Percentiles rank a stretch among this genome's conserved stretches.
These are phyloP conservation scores for Ellobium chinense DNA, from an alignment of 2,888 invertebrate species.

Conservation along the genomic window DNA sequence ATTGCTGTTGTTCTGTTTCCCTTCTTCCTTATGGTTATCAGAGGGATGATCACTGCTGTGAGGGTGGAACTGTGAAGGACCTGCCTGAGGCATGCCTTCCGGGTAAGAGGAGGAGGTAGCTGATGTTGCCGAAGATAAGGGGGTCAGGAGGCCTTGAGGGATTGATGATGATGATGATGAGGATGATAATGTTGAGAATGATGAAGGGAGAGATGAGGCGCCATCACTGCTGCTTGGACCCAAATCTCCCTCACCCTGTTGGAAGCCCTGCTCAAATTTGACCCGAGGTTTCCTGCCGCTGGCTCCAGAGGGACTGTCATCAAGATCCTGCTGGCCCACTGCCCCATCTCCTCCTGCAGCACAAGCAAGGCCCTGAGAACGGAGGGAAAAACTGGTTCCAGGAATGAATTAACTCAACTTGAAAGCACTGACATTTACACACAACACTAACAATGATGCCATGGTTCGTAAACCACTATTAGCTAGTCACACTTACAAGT, in stretches of 20 bases:
- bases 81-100: neutral
- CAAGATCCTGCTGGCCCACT: constrained; percentile 6
- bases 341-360: constrained; percentile 1
- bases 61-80: constrained; percentile 1
- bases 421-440: constrained; percentile 14
- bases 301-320: constrained; percentile 4
- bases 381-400: constrained; percentile 45
- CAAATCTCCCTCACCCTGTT: constrained; percentile 28
- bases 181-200: constrained; percentile 18
- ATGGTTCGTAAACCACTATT: too few relatives aligned
- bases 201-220: neutral
- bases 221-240: neutral
- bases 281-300: constrained; percentile 26
- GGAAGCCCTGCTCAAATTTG: constrained; percentile 27
- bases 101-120: neutral
- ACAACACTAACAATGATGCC: too few relatives aligned
- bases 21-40: constrained; percentile 16
- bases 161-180: neutral
- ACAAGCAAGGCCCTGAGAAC: constrained; percentile 41
- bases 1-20: neutral
- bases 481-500: too few relatives aligned
- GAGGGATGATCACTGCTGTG: neutral
- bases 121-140: constrained; percentile 14
- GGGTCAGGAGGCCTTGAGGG: neutral
- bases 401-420: neutral